phyloP scores from a whole-genome alignment of 1,140 invertebrate genomes.

The Drosophila tristis region DNA sequence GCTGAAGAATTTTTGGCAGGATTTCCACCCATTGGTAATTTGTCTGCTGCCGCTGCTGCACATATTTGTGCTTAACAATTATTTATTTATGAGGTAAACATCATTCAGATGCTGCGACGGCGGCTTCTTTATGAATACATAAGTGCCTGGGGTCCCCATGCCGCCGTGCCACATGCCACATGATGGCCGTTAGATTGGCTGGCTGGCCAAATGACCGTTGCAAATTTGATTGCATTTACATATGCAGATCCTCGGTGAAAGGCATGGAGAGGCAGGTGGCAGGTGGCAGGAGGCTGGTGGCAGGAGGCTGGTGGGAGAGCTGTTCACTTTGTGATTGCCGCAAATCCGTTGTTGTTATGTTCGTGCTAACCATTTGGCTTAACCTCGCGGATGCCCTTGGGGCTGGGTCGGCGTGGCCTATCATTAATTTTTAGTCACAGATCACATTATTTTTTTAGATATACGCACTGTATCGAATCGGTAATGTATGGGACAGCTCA shows the following conservation, averaged over 20 bases:
- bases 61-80: conserved; percentile 77
- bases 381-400: not conserved
- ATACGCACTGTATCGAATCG: no score
- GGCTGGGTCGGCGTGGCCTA: no score
- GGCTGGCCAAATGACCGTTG: conserved; percentile 77
- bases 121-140: conserved; percentile 69
- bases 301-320: not conserved
- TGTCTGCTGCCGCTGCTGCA: conserved; percentile 51
- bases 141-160: conserved; percentile 39
- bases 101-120: conserved; percentile 70
- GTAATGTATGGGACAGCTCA: conserved; percentile 1
- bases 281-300: no score
- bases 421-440: no score
- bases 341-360: conserved; percentile 1
- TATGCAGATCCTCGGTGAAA: conserved; percentile 52
- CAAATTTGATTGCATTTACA: conserved; percentile 81
- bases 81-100: conserved; percentile 82
- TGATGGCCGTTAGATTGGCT: conserved; percentile 75
- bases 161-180: conserved; percentile 35
- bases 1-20: conserved; percentile 57
- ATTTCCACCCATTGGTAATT: conserved; percentile 67
- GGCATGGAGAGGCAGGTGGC: not conserved
- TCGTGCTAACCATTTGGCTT: not conserved
- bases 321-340: no score
- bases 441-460: no score